Conservation (phyloP, 2,797 vertebrate genomes). For the Neostethus bicornis region DNA sequence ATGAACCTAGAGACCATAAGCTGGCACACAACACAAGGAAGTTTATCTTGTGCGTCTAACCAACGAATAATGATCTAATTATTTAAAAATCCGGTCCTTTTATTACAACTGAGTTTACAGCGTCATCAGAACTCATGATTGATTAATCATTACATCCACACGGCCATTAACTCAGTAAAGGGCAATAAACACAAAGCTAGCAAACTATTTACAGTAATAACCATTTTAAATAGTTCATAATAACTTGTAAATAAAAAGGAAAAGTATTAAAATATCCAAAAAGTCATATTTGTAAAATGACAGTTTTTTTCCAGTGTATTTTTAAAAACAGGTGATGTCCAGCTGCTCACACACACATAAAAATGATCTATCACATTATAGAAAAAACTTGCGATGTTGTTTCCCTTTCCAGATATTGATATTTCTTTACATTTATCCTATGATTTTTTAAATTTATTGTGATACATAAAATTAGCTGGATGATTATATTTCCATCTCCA, state of each 20-base stretch:
- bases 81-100: not conserved
- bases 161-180: too few species aligned
- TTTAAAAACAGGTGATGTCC: too few species aligned
- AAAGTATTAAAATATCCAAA: too few species aligned
- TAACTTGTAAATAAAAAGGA: too few species aligned
- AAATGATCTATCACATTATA: not conserved
- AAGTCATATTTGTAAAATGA: too few species aligned
- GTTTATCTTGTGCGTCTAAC: not conserved
- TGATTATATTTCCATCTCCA: slow-evolving; percentile 58
- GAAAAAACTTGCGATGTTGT: not conserved
- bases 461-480: slow-evolving; percentile 55
- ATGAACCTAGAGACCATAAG: slow-evolving; percentile 32
- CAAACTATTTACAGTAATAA: too few species aligned
- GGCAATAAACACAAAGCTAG: too few species aligned
- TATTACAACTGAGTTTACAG: not conserved
- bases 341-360: not conserved
- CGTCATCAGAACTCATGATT: not conserved
- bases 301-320: too few species aligned
- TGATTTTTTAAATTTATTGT: slow-evolving; percentile 27
- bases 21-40: not conserved
- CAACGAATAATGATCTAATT: not conserved
- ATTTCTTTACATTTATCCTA: slow-evolving; percentile 1
- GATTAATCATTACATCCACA: not conserved
- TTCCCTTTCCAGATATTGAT: not conserved
- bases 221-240: too few species aligned